Conservation (phyloP, 2,888 invertebrate species). For the Cotesia congregata region DNA sequence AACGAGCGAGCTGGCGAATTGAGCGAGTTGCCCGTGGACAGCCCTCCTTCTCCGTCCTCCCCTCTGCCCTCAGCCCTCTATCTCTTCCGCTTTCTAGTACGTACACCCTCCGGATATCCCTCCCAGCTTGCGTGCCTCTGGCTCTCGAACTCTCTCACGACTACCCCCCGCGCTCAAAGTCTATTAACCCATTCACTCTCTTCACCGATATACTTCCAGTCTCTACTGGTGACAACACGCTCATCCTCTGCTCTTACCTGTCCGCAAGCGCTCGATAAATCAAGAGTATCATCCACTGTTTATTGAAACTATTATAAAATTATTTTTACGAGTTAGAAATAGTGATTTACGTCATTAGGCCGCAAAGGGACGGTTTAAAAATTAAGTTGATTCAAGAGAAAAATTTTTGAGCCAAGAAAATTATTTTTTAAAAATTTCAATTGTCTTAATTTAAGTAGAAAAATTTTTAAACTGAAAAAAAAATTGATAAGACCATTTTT, state of each 20-base stretch:
- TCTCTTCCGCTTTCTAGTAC: slow-evolving; percentile 41
- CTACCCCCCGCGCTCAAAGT: background rate
- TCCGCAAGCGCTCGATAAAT: too few relatives aligned
- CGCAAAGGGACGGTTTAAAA: too few relatives aligned
- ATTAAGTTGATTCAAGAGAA: too few relatives aligned
- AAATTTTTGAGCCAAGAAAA: too few relatives aligned
- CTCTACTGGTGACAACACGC: background rate
- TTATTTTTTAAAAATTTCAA: too few relatives aligned
- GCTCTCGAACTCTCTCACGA: background rate
- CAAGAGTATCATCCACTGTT: too few relatives aligned
- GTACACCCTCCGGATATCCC: background rate
- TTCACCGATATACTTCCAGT: background rate
- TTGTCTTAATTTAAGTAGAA: too few relatives aligned
- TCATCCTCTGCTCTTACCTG: background rate
- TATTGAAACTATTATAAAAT: too few relatives aligned
- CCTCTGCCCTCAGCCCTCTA: slow-evolving; percentile 42
- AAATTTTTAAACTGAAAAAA: too few relatives aligned
- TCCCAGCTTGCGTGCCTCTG: background rate
- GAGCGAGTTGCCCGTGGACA: slow-evolving; percentile 60
- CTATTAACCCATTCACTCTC: background rate
- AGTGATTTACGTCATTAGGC: too few relatives aligned
- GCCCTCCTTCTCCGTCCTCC: slow-evolving; percentile 47
- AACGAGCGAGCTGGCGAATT: slow-evolving; percentile 56
- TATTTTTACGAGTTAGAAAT: too few relatives aligned
- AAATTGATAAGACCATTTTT: too few relatives aligned